Conservation (phyloP, 2,113 vertebrate genomes). For the Pipa parva region DNA sequence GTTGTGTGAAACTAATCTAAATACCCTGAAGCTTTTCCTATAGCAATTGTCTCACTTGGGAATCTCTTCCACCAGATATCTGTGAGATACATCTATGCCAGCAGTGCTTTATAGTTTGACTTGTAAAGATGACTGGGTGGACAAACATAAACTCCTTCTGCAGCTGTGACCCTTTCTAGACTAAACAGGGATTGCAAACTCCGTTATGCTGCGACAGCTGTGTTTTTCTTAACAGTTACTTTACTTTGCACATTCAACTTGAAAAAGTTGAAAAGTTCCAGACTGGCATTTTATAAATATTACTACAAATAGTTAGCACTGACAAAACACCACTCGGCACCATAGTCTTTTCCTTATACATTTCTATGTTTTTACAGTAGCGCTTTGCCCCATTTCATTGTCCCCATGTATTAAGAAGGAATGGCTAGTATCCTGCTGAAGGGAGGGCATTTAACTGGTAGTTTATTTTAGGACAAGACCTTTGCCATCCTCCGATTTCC, state of each 20-base stretch:
- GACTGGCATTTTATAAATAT: not conserved
- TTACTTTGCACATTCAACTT: conserved; percentile 25
- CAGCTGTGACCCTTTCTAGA: conserved; percentile 36
- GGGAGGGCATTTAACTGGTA: no score
- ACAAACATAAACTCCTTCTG: conserved; percentile 10
- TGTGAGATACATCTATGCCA: not conserved
- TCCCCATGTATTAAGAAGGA: no score
- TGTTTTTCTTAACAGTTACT: conserved; percentile 31
- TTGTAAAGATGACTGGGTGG: conserved; percentile 7
- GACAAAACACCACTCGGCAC: conserved; percentile 49
- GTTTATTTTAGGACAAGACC: no score
- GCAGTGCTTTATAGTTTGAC: not conserved
- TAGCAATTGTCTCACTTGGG: not conserved
- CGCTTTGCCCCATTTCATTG: no score
- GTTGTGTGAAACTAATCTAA: no score
- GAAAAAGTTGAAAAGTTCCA: conserved; percentile 18
- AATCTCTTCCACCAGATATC: not conserved
- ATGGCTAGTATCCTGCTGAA: no score
- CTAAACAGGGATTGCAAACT: conserved; percentile 24
- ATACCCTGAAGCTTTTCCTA: no score
- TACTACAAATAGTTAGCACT: conserved; percentile 58
- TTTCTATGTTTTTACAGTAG: no score
- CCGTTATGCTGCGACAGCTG: conserved; percentile 24
- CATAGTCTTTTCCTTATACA: no score
- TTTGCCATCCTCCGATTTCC: no score